Percentiles rank a stretch among this genome's conserved stretches.
phyloP scores from a whole-genome alignment of 2,113 vertebrate species.

The Rhinopomastus cyanomelas region DNA sequence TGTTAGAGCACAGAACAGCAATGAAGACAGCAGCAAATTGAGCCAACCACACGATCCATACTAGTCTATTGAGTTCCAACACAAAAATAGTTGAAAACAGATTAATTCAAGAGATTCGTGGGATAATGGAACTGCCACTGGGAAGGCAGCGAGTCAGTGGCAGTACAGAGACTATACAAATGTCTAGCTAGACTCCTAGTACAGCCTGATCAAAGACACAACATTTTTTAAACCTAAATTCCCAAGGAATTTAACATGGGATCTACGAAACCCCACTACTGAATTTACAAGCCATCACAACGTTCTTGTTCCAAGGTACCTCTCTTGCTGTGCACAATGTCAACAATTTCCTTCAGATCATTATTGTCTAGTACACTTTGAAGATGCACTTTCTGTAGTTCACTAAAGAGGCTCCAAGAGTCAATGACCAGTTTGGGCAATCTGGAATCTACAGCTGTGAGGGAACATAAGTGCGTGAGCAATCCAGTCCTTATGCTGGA shows the following conservation, averaged over 20 bases:
- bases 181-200: not conserved
- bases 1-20: not conserved
- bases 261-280: not conserved
- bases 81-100: too few species aligned
- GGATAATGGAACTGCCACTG: not conserved
- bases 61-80: not conserved
- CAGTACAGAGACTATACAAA: accelerated
- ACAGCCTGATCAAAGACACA: not conserved
- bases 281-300: not conserved
- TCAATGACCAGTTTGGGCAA: not conserved
- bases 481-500: too few species aligned
- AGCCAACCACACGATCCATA: not conserved
- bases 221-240: not conserved
- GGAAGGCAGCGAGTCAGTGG: not conserved
- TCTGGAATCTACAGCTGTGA: not conserved
- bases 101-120: not conserved
- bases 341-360: not conserved
- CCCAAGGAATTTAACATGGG: not conserved
- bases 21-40: accelerated
- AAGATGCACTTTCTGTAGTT: too few species aligned
- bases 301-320: not conserved
- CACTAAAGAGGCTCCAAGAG: not conserved
- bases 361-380: not conserved
- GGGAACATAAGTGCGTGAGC: too few species aligned
- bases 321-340: not conserved